Evolutionary conservation across 2,888 invertebrate species (phyloP).

Genomic region (Coelinius sp.): DNA sequence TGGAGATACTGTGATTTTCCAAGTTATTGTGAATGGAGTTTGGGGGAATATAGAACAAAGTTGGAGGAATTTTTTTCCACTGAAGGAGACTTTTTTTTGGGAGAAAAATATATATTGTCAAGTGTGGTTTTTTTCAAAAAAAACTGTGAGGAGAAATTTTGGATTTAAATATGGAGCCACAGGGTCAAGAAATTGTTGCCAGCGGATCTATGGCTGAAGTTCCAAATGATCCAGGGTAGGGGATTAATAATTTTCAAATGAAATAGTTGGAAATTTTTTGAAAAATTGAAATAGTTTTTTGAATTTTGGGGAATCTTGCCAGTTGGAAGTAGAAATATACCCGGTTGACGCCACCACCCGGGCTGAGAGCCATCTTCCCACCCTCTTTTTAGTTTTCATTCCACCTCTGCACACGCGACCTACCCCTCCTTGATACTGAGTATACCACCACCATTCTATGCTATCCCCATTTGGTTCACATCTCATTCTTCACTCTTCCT

Average conservation of each 20-base stretch:
- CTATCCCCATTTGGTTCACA: conserved; percentile 23
- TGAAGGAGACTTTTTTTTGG: not conserved
- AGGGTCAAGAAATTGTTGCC: conserved; percentile 82
- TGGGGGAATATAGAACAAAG: not conserved
- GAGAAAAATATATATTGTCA: not conserved
- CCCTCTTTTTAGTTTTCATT: conserved; percentile 5
- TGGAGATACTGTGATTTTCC: conserved; percentile 15
- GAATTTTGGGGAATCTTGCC: not conserved
- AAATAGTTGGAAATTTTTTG: conserved; percentile 5
- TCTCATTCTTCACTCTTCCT: conserved; percentile 2
- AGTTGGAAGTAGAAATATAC: conserved; percentile 3
- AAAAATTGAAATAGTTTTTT: conserved; percentile 29
- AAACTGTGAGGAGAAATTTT: not conserved
- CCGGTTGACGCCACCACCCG: conserved; percentile 47
- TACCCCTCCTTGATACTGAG: conserved; percentile 28
- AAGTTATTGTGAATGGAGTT: conserved; percentile 16
- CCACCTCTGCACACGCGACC: conserved; percentile 24
- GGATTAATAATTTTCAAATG: conserved; percentile 16
- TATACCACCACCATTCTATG: conserved; percentile 35
- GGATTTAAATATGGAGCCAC: conserved; percentile 77
- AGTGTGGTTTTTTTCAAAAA: not conserved
- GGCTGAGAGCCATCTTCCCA: conserved; percentile 51
- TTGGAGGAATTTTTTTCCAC: not conserved
- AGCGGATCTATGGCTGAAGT: conserved; percentile 90
- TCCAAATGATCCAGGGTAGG: conserved; percentile 95